phyloP scores from a whole-genome alignment of 2,888 invertebrate genomes.

The Metopia argyrocephala region DNA sequence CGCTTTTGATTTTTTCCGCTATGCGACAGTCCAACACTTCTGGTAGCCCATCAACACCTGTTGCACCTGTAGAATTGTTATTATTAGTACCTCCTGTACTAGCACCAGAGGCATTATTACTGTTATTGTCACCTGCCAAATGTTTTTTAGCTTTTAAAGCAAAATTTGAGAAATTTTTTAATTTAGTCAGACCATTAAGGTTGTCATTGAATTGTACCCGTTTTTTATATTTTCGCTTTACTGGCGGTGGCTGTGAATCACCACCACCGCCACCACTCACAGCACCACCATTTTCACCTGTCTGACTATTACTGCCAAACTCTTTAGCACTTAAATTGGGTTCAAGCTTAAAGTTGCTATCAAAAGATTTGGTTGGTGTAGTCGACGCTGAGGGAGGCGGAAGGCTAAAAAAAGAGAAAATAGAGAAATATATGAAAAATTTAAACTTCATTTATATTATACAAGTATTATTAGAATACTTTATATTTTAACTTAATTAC shows the following conservation, averaged over 20 bases:
- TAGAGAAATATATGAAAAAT: background rate
- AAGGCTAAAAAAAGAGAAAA: slow-evolving; percentile 67
- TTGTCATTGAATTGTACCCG: slow-evolving; percentile 77
- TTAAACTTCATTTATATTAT: too few species aligned
- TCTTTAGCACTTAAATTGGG: slow-evolving; percentile 78
- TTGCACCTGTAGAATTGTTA: slow-evolving; percentile 51
- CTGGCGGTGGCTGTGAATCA: slow-evolving; percentile 66
- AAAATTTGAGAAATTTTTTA: slow-evolving; percentile 71
- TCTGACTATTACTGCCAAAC: slow-evolving; percentile 69
- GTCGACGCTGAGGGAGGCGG: slow-evolving; percentile 75
- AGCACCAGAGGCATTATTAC: background rate
- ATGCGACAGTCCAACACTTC: slow-evolving; percentile 78
- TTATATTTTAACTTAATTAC: too few species aligned
- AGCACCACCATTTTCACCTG: slow-evolving; percentile 68
- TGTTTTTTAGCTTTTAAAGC: slow-evolving; percentile 75
- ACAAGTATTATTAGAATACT: too few species aligned
- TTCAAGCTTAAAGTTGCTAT: slow-evolving; percentile 77
- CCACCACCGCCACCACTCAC: slow-evolving; percentile 64
- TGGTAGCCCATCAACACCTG: slow-evolving; percentile 72
- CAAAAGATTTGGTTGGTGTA: slow-evolving; percentile 77
- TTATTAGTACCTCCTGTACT: slow-evolving; percentile 58
- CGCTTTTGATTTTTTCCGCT: slow-evolving; percentile 78
- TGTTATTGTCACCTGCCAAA: slow-evolving; percentile 68
- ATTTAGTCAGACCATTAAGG: slow-evolving; percentile 73
- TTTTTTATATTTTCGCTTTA: slow-evolving; percentile 75